Evolutionary conservation across 2,113 vertebrate genomes (phyloP).

Genomic region (Datnioides undecimradiatus): DNA sequence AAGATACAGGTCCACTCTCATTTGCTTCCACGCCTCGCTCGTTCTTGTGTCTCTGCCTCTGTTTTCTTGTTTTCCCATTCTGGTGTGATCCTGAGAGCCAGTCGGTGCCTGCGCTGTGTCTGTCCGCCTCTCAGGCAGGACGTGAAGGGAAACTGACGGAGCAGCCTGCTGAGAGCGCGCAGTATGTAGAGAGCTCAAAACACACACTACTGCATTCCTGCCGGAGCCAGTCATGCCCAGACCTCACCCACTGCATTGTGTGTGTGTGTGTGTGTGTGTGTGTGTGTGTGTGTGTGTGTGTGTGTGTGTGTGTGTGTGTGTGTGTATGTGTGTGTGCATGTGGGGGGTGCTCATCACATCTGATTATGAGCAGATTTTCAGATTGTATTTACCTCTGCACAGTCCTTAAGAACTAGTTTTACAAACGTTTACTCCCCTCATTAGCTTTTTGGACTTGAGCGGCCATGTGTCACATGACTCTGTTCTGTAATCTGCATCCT

Average conservation of each 20-base stretch:
- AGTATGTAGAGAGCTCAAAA: constrained; percentile 36
- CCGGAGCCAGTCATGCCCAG: constrained; percentile 50
- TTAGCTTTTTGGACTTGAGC: not conserved
- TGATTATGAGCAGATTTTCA: not conserved
- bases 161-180: constrained; percentile 8
- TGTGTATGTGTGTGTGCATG: not conserved
- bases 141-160: constrained; percentile 41
- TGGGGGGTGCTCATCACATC: not conserved
- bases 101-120: not conserved
- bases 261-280: constrained; percentile 24
- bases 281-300: not conserved
- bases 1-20: not conserved
- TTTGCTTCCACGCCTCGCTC: not conserved
- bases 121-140: not conserved
- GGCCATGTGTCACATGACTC: not conserved
- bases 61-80: not conserved
- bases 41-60: not conserved
- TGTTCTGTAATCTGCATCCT: not conserved
- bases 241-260: constrained; percentile 48
- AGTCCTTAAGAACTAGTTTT: not conserved
- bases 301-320: not conserved
- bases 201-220: constrained; percentile 69
- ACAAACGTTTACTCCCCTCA: not conserved
- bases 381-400: no score
- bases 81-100: not conserved